phyloP scores from a whole-genome alignment of 2,113 vertebrate genomes.

The Vicugna pacos region DNA sequence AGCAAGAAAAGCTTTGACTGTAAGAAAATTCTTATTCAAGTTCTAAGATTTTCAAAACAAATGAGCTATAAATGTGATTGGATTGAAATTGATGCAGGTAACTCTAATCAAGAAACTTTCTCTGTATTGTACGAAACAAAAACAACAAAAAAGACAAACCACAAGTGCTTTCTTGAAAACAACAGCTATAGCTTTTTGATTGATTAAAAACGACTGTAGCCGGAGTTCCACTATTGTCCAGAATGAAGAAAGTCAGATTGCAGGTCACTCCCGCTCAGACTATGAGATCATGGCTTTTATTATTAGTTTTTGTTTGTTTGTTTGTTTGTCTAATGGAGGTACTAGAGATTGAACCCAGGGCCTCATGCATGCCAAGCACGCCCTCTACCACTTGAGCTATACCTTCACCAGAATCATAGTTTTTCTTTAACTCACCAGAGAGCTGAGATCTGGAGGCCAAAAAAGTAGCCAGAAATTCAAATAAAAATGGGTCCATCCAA shows the following conservation, averaged over 20 bases:
- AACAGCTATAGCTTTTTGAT: background rate
- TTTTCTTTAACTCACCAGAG: background rate
- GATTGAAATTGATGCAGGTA: conserved; percentile 10
- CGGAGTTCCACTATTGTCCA: background rate
- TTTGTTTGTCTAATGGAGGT: no score
- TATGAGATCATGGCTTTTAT: no score
- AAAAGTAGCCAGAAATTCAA: background rate
- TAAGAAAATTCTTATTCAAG: conserved; percentile 18
- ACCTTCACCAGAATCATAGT: background rate
- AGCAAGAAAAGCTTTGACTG: conserved; percentile 2
- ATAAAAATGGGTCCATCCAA: background rate
- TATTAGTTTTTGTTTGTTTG: no score
- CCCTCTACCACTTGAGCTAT: no score
- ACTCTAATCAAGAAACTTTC: background rate
- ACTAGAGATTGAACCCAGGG: no score
- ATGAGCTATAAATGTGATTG: background rate
- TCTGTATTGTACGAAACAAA: background rate
- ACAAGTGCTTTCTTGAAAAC: background rate
- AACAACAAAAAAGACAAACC: background rate
- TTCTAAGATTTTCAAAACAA: conserved; percentile 36
- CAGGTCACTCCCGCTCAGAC: background rate
- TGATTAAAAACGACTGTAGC: background rate
- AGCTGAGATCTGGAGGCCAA: background rate
- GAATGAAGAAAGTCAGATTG: background rate
- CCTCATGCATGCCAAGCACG: no score